These are phyloP conservation scores for Microctonus hyperodae DNA, from an alignment of 2,888 invertebrate species.

Conservation along the genomic window DNA sequence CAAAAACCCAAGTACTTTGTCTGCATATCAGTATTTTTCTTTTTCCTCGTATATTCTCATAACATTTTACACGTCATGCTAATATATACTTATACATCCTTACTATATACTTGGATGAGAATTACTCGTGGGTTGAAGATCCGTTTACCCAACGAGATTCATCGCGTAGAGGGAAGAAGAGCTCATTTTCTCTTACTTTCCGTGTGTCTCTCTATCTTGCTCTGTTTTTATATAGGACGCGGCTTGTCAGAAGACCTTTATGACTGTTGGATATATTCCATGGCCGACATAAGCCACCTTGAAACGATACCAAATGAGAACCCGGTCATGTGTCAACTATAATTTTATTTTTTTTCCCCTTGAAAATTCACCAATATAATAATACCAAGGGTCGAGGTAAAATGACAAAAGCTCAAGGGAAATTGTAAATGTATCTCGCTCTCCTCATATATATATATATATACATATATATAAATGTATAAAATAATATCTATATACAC, in stretches of 20 bases:
- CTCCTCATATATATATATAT: not conserved
- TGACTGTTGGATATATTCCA: not conserved
- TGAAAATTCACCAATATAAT: not conserved
- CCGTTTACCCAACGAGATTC: slow-evolving; percentile 2
- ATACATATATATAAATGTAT: no score
- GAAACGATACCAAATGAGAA: not conserved
- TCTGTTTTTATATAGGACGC: slow-evolving; percentile 4
- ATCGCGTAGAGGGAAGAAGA: not conserved
- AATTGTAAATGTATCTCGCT: not conserved
- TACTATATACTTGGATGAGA: slow-evolving; percentile 1
- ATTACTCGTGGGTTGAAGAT: not conserved
- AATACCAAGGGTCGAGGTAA: not conserved
- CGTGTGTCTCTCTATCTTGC: not conserved
- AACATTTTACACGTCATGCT: not conserved
- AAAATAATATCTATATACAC: not conserved
- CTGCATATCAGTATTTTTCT: not conserved
- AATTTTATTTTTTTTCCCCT: not conserved
- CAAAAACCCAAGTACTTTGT: not conserved
- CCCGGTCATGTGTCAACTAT: slow-evolving; percentile 2
- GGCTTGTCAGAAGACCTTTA: not conserved
- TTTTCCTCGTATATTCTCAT: not conserved
- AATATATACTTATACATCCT: not conserved
- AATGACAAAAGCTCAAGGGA: slow-evolving; percentile 8
- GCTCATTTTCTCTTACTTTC: not conserved
- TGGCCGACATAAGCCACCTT: slow-evolving; percentile 1